Evolutionary conservation across 2,797 vertebrate species (phyloP).

Genomic region (Esox masquinongy): DNA sequence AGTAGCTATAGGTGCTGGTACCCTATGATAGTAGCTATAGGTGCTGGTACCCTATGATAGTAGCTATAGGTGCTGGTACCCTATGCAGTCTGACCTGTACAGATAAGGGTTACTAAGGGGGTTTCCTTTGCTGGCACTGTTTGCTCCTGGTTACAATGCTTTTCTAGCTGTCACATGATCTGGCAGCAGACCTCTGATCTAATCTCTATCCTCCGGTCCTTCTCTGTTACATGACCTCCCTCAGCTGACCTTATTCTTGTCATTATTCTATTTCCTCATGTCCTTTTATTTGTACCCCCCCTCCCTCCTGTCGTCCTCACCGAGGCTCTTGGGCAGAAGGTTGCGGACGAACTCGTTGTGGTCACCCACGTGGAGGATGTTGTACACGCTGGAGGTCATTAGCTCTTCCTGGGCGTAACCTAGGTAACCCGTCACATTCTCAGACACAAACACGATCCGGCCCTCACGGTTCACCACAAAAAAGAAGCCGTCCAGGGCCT

Average conservation of each 20-base stretch:
- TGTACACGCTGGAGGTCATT: constrained; percentile 95
- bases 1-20: too few species aligned
- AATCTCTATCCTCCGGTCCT: background rate
- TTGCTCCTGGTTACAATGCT: background rate
- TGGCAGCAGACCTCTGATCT: background rate
- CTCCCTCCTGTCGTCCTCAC: constrained; percentile 67
- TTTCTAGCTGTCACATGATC: background rate
- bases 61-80: background rate
- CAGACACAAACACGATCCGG: constrained; percentile 91
- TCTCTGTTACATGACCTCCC: background rate
- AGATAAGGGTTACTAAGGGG: background rate
- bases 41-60: too few species aligned
- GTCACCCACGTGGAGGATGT: constrained; percentile 94
- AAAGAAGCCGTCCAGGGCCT: constrained; percentile 95
- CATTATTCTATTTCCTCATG: constrained; percentile 29
- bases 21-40: background rate
- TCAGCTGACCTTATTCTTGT: background rate
- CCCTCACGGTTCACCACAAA: constrained; percentile 96
- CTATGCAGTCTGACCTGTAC: background rate
- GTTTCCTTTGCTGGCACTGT: background rate
- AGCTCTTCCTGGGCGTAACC: constrained; percentile 93
- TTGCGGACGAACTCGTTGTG: constrained; percentile 95
- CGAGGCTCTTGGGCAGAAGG: constrained; percentile 91
- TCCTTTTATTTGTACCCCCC: constrained; percentile 9
- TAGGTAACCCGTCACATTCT: constrained; percentile 92